These are phyloP conservation scores for Drosophila antonietae DNA, from an alignment of 2,888 invertebrate species.

Conservation along the genomic window DNA sequence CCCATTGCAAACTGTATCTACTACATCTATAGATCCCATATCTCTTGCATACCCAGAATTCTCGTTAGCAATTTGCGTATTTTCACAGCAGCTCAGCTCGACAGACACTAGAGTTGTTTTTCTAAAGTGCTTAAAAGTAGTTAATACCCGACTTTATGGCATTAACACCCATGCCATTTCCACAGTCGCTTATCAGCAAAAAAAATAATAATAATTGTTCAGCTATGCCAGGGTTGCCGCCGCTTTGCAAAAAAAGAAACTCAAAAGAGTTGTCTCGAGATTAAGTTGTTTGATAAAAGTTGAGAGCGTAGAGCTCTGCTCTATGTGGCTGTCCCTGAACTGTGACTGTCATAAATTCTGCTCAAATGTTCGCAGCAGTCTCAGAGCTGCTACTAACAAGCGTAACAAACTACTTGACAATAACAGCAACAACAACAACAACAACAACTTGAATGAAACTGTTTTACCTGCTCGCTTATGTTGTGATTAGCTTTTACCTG, in stretches of 20 bases:
- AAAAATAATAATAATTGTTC: constrained; percentile 1
- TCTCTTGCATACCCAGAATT: neutral
- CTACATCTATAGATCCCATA: neutral
- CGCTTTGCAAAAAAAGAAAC: constrained; percentile 8
- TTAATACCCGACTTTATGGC: constrained; percentile 19
- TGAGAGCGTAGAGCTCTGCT: constrained; percentile 4
- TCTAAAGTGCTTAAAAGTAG: constrained; percentile 4
- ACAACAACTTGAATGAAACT: constrained; percentile 62
- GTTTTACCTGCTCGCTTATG: constrained; percentile 68
- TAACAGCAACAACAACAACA: constrained; percentile 35
- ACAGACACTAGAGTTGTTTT: neutral
- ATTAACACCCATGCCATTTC: constrained; percentile 29
- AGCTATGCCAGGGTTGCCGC: constrained; percentile 23
- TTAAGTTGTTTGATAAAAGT: constrained; percentile 24
- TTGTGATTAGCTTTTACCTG: constrained; percentile 70
- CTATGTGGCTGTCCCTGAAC: constrained; percentile 26
- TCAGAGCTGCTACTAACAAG: constrained; percentile 68
- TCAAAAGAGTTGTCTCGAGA: constrained; percentile 25
- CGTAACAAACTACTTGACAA: constrained; percentile 66
- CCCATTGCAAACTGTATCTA: neutral
- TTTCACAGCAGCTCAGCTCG: constrained; percentile 14
- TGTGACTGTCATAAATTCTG: constrained; percentile 66
- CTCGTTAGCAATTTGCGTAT: neutral
- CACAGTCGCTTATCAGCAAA: constrained; percentile 28
- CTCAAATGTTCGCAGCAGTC: constrained; percentile 60